Evolutionary conservation across 2,113 vertebrate genomes (phyloP).

Genomic region (Centropus bengalensis): DNA sequence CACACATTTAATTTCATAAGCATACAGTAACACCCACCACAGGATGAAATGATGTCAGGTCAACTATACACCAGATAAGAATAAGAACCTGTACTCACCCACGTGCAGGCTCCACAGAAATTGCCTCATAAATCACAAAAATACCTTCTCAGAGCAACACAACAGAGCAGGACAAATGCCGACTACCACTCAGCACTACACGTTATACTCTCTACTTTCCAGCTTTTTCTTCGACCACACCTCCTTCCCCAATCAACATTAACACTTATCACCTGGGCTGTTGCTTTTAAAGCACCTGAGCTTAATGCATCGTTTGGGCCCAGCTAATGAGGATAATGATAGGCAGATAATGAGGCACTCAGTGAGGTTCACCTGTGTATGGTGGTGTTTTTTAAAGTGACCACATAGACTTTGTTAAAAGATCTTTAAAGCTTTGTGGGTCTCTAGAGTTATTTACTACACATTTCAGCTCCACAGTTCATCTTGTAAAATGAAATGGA

Average conservation of each 20-base stretch:
- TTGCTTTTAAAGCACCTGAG: background rate
- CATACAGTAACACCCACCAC: background rate
- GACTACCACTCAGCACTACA: fast-evolving
- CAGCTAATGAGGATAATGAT: too few relatives aligned
- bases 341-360: background rate
- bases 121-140: background rate
- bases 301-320: background rate
- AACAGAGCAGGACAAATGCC: background rate
- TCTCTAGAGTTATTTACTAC: too few relatives aligned
- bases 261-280: too few relatives aligned
- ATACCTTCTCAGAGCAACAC: background rate
- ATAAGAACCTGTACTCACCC: background rate
- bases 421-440: too few relatives aligned
- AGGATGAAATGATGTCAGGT: background rate
- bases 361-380: background rate
- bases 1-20: background rate
- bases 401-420: too few relatives aligned
- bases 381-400: too few relatives aligned
- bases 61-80: fast-evolving
- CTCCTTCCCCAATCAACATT: too few relatives aligned
- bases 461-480: too few relatives aligned
- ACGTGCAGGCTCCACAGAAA: fast-evolving
- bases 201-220: too few relatives aligned
- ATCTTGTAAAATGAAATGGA: too few relatives aligned
- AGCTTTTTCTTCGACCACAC: fast-evolving